phyloP scores from a whole-genome alignment of 64 coral and sea anemone genomes.

The Porites australiensis region DNA sequence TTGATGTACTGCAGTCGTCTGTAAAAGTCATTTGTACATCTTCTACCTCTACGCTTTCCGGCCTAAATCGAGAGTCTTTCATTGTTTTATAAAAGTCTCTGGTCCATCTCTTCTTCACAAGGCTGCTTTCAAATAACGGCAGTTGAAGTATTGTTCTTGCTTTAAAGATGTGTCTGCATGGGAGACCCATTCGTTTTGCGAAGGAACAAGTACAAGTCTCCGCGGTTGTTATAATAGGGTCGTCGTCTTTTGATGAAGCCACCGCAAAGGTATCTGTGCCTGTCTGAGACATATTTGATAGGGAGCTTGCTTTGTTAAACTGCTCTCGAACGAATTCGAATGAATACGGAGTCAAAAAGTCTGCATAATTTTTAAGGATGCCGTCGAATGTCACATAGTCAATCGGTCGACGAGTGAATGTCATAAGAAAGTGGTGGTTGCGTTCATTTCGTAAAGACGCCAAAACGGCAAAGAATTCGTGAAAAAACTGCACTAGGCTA shows the following conservation, averaged over 20 bases:
- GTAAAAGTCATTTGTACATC: neutral
- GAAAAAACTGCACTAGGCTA: slow-evolving; percentile 72
- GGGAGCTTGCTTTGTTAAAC: neutral
- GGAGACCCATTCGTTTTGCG: slow-evolving; percentile 59
- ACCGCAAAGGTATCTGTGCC: slow-evolving; percentile 25
- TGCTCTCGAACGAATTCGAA: slow-evolving; percentile 53
- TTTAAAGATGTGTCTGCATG: slow-evolving; percentile 76
- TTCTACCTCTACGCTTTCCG: neutral
- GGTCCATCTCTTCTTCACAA: slow-evolving; percentile 35
- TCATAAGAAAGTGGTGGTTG: slow-evolving; percentile 67
- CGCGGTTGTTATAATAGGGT: slow-evolving; percentile 14
- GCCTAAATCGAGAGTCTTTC: slow-evolving; percentile 1
- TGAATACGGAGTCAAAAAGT: slow-evolving; percentile 51
- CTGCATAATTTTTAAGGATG: slow-evolving; percentile 3
- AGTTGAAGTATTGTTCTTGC: slow-evolving; percentile 41
- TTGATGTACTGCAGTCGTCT: slow-evolving; percentile 21
- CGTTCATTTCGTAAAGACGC: slow-evolving; percentile 56
- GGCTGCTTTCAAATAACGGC: slow-evolving; percentile 29
- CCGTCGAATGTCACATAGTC: neutral
- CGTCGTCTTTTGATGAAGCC: neutral
- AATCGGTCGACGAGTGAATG: slow-evolving; percentile 35
- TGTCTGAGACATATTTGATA: slow-evolving; percentile 17
- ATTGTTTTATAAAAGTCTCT: slow-evolving; percentile 45
- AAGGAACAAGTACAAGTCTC: slow-evolving; percentile 57
- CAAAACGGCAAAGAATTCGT: slow-evolving; percentile 74